Percentiles rank a stretch among this genome's conserved stretches.
Evolutionary conservation across 2,113 vertebrate species (phyloP).

Genomic region (Propithecus coquereli): DNA sequence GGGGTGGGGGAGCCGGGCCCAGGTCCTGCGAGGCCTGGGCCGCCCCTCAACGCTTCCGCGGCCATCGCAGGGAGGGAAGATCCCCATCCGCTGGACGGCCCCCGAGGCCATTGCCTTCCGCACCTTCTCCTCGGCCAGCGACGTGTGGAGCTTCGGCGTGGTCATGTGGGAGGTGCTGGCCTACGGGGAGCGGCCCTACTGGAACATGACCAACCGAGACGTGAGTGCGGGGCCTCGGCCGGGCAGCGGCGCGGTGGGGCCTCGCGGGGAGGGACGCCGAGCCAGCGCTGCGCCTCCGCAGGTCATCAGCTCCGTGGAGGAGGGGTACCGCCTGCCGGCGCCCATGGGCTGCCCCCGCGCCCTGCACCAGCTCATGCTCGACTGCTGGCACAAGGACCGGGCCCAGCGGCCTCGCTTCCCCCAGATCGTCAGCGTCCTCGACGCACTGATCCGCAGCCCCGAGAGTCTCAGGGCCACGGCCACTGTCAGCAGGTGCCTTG

Average conservation of each 20-base stretch:
- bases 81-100: slow-evolving; percentile 97
- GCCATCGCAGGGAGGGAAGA: slow-evolving; percentile 91
- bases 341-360: slow-evolving; percentile 95
- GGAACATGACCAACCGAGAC: slow-evolving; percentile 98
- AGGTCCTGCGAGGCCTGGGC: too few relatives aligned
- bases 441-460: slow-evolving; percentile 93
- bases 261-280: fast-evolving
- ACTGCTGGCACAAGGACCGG: slow-evolving; percentile 97
- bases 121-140: slow-evolving; percentile 96
- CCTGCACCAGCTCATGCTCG: slow-evolving; percentile 96
- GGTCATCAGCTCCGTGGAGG: slow-evolving; percentile 98
- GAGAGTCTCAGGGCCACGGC: slow-evolving; percentile 91
- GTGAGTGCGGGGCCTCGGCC: slow-evolving; percentile 77
- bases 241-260: fast-evolving
- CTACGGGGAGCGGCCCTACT: slow-evolving; percentile 95
- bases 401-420: slow-evolving; percentile 91
- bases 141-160: slow-evolving; percentile 95
- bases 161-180: slow-evolving; percentile 98
- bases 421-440: slow-evolving; percentile 92
- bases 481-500: slow-evolving; percentile 88
- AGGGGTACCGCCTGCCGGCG: slow-evolving; percentile 94
- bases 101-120: slow-evolving; percentile 94
- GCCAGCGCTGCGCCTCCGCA: background rate
- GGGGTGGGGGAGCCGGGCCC: background rate
- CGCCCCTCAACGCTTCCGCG: background rate